These are phyloP conservation scores for Lophura nycthemera DNA, from an alignment of 2,113 vertebrate species.

Conservation along the genomic window DNA sequence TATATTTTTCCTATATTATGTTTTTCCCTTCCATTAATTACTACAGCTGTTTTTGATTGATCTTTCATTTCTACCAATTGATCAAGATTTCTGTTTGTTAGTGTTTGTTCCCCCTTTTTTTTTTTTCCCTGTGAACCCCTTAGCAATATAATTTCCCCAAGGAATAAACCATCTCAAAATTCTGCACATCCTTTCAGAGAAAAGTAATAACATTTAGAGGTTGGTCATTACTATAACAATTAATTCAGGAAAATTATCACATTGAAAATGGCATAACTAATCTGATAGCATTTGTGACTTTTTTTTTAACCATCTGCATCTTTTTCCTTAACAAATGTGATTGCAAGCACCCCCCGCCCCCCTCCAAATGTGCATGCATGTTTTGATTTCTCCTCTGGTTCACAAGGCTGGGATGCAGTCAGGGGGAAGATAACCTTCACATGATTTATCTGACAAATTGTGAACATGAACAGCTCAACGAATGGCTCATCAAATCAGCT, in stretches of 20 bases:
- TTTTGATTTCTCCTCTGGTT: background rate
- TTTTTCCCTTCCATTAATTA: background rate
- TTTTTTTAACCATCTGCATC: background rate
- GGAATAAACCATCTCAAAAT: background rate
- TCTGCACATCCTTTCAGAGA: background rate
- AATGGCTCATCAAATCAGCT: background rate
- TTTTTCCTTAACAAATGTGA: background rate
- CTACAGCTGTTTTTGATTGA: background rate
- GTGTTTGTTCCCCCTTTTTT: background rate
- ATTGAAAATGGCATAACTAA: background rate
- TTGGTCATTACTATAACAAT: background rate
- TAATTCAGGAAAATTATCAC: background rate
- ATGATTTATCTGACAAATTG: background rate
- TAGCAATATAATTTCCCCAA: background rate
- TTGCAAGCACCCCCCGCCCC: background rate
- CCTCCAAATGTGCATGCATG: background rate
- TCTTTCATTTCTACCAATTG: background rate
- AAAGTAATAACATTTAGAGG: background rate
- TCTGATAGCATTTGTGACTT: background rate
- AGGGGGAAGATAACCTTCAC: background rate
- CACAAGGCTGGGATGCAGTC: background rate
- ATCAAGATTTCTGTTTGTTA: background rate
- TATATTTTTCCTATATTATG: background rate
- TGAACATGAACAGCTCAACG: rapidly evolving
- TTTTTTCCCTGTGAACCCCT: background rate